Evolutionary conservation across 92 coral and sea anemone genomes (phyloP), one percentile per base, ranked within the genome.

Genomic region (Porites lobata): DNA sequence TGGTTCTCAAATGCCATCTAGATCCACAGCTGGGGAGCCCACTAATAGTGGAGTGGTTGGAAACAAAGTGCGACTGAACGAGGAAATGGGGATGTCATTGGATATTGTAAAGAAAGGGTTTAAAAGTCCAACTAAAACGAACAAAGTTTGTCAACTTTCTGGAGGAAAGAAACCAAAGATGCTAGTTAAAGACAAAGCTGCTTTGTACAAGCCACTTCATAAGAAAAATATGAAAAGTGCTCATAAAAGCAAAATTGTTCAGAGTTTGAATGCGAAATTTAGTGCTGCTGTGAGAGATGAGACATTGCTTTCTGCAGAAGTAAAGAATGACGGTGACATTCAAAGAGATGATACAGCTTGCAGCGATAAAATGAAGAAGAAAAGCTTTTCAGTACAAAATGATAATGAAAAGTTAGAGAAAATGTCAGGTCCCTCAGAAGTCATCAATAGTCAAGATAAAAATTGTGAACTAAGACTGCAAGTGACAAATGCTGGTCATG

Each of bases 161-260:
- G 32, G 50, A 52, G 43, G 61, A 15, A 57, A 43, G 54, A 76
- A 82, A 17, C 57, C 32, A 10, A 70, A 59, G 18, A 56, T 82
- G 70, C 26, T 82, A 70, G 24, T 22, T 13, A 69, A 82, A 69
- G 38, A 69, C 50, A 82, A 82, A 15, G n/a, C 64, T 21, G 26
- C 58, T 71, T 2, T 24, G 22, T 26, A 53, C 14, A 57, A 70
- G 56, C 20, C 24, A 29, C 32, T n/a, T n/a, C 13, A 38, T 2
- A 9, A 22, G 20, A 69, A 22, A 58, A 69, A 69, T 20, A 32
- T 57, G 78, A 82, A 82, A 29, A 13, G 77, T 58, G 43, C 52
- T 57, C 65, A 70, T 19, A 71, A 82, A 32, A 70, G 86, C 15
- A 82, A 18, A 56, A 78, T 82, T 58, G 86, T 82, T 70, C 77